Percentiles rank a stretch among this genome's conserved stretches.
phyloP scores from a whole-genome alignment of 2,797 vertebrate species.

The Rhincodon typus region DNA sequence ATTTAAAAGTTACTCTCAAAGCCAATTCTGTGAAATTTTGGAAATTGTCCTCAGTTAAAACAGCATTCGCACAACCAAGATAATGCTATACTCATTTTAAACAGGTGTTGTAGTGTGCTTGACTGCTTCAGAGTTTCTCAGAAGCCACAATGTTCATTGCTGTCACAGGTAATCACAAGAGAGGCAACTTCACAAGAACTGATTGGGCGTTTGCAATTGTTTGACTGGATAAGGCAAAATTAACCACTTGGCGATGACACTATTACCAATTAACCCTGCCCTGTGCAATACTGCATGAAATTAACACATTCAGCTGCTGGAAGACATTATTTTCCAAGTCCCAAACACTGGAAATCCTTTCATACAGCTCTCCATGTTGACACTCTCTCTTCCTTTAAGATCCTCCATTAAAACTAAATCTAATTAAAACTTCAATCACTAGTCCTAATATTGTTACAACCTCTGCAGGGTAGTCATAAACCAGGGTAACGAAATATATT shows the following conservation, averaged over 20 bases:
- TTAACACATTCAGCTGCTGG: neutral
- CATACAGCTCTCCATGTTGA: neutral
- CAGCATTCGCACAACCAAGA: no score
- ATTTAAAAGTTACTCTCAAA: conserved; percentile 47
- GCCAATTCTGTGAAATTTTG: conserved; percentile 49
- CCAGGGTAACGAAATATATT: no score
- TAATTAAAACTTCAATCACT: neutral
- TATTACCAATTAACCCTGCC: neutral
- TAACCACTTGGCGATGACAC: neutral
- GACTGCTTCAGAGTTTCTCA: neutral
- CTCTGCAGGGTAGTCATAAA: no score
- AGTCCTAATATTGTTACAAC: neutral
- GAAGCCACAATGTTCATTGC: neutral
- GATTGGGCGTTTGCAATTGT: neutral
- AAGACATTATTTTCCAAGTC: neutral
- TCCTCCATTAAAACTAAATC: neutral
- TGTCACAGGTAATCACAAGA: neutral
- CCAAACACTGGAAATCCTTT: neutral
- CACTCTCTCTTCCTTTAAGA: neutral
- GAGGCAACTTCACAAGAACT: neutral
- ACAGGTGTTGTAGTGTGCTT: neutral
- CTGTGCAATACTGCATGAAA: neutral
- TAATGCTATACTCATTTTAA: neutral
- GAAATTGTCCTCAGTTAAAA: conserved; percentile 53
- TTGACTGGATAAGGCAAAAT: neutral